These are phyloP conservation scores for Orussus abietinus DNA, from an alignment of 1,140 invertebrate species.

Conservation along the genomic window DNA sequence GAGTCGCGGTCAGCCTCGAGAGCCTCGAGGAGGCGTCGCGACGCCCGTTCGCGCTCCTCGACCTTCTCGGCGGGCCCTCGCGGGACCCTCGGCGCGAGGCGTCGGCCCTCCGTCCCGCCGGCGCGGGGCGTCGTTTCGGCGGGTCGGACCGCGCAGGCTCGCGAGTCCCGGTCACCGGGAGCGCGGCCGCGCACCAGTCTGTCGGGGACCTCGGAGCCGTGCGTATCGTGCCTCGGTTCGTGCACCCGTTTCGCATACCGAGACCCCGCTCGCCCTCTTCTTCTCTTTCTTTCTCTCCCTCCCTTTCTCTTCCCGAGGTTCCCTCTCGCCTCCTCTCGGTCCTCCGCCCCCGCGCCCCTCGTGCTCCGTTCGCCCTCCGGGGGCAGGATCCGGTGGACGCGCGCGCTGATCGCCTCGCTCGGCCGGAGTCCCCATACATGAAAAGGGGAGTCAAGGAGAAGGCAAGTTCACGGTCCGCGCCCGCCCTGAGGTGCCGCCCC, in stretches of 20 bases:
- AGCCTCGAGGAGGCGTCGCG: too few species aligned
- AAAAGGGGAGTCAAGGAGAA: slow-evolving; percentile 21
- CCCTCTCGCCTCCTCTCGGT: slow-evolving; percentile 4
- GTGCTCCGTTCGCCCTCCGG: slow-evolving; percentile 4
- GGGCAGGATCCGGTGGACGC: slow-evolving; percentile 2
- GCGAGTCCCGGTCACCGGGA: slow-evolving; percentile 9
- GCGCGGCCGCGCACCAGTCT: slow-evolving; percentile 24
- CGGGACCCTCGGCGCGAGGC: too few species aligned
- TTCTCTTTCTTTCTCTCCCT: slow-evolving; percentile 5
- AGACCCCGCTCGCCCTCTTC: slow-evolving; percentile 8
- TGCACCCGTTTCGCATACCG: slow-evolving; percentile 18
- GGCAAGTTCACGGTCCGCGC: slow-evolving; percentile 6
- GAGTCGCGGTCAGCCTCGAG: too few species aligned
- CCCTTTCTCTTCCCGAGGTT: slow-evolving; percentile 4
- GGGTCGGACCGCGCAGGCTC: slow-evolving; percentile 18
- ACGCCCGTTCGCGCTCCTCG: too few species aligned
- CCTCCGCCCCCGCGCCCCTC: slow-evolving; percentile 7
- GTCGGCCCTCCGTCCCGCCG: slow-evolving; percentile 8
- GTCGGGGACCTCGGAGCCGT: slow-evolving; percentile 28
- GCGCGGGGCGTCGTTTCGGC: slow-evolving; percentile 18
- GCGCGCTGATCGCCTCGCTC: not conserved
- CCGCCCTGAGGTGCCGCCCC: slow-evolving; percentile 16
- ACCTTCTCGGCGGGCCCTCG: too few species aligned
- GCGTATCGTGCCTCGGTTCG: slow-evolving; percentile 16
- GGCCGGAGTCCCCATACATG: slow-evolving; percentile 11